Evolutionary conservation across 35 echinoderm and acorn worm species (phyloP), one percentile per base, ranked within the genome.

Genomic region (Amphiura filiformis): DNA sequence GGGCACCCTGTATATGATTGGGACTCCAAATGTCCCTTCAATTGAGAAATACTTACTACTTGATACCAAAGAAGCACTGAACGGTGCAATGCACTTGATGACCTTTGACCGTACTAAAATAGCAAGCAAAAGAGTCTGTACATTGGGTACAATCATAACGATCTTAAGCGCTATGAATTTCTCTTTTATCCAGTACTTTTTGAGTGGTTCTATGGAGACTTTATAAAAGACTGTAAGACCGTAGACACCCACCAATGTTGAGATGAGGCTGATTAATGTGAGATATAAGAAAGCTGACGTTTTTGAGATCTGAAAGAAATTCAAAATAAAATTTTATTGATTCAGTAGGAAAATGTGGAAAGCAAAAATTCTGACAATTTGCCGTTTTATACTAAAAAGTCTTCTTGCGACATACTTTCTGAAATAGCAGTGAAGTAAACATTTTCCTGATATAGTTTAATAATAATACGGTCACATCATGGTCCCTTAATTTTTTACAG

Each of bases 101-200:
- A 70, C 11, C 26, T 30, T 18, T 11, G 61, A 5, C 26, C 61
- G 7, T 15, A 15, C 26, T 30, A 70, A 70, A 26, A 91, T 91
- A 36, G 81, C 70, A 32, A 91, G 77, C 13, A 91, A 12, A 30
- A 91, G 82, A 15, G 40, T 47, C 75, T 91, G 89, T 9, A 83
- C 40, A 49, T 84, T 91, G 65, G 89, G 82, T 22, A 91, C 34
- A 65, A 91, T 91, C 78, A 91, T 83, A 20, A 91, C 82, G 75
- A 39, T 40, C 76, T 91, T 84, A 32, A 91, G 82, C 57, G 82
- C 47, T 13, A 36, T 23, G 31, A 91, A 91, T 49, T 84, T 84
- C 36, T 78, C 65, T n/a, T 57, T 37, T 33, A 91, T 38, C 37
- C 84, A 42, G 35, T 78, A 65, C 31, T 56, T 37, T 32, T 56